Conservation (phyloP, 2,888 invertebrate genomes). For the Barypeithes pellucidus region DNA sequence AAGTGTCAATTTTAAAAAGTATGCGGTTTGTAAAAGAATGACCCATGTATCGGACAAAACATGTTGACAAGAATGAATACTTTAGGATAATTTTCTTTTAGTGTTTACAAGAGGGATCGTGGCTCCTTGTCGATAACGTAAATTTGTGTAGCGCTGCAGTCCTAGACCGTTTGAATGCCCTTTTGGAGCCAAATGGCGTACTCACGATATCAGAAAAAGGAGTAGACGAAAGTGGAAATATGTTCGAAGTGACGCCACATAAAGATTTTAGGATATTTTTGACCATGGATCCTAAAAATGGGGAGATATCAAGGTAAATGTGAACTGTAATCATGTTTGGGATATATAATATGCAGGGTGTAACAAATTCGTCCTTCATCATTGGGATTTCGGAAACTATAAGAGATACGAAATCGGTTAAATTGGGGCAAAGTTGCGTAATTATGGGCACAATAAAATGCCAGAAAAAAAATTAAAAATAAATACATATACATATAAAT, state of each 20-base stretch:
- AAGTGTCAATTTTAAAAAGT: no score
- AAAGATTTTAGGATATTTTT: constrained; percentile 94
- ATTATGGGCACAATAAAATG: no score
- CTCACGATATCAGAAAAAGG: constrained; percentile 94
- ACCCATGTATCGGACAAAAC: not conserved
- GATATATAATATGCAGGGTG: no score
- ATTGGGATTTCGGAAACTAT: no score
- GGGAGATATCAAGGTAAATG: constrained; percentile 89
- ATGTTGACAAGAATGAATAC: constrained; percentile 2
- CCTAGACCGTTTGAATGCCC: constrained; percentile 94
- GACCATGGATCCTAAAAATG: constrained; percentile 94
- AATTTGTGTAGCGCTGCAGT: constrained; percentile 98
- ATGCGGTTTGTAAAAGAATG: no score
- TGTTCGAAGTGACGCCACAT: constrained; percentile 87
- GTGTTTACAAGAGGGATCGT: constrained; percentile 86
- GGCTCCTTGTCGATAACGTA: constrained; percentile 92
- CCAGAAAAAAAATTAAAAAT: no score
- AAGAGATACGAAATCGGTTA: no score
- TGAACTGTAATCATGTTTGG: not conserved
- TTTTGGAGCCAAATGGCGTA: constrained; percentile 94
- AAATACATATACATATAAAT: no score
- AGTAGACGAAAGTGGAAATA: constrained; percentile 78
- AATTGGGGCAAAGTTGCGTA: no score
- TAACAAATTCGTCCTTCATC: no score
- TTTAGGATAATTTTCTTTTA: constrained; percentile 63